These are phyloP conservation scores for Parapristionchus giblindavisi DNA, from an alignment of 2,888 invertebrate species.

Conservation along the genomic window DNA sequence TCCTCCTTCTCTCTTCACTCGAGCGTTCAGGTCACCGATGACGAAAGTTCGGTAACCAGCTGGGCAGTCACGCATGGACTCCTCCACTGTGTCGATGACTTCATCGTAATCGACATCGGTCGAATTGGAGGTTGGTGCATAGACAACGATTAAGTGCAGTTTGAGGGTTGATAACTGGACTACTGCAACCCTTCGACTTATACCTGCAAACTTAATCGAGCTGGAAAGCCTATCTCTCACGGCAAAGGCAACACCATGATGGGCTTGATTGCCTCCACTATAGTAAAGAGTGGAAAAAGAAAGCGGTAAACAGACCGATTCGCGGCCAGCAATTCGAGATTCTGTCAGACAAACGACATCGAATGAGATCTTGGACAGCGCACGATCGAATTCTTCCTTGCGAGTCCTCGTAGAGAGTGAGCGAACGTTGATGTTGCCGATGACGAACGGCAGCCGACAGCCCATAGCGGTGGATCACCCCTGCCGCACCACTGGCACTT, in stretches of 20 bases:
- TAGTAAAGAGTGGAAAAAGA: neutral
- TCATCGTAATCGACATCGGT: constrained; percentile 1
- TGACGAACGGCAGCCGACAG: neutral
- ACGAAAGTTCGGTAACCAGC: neutral
- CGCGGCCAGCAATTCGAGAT: neutral
- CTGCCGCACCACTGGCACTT: neutral
- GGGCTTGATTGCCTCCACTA: neutral
- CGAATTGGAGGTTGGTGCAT: neutral
- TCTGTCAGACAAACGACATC: constrained; percentile 10
- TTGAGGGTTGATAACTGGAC: neutral
- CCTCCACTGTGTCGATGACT: neutral
- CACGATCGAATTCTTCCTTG: constrained; percentile 13
- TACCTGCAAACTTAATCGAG: neutral
- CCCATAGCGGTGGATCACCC: neutral
- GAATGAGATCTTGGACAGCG: neutral
- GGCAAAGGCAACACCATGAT: constrained; percentile 17
- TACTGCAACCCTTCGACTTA: neutral
- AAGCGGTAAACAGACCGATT: neutral
- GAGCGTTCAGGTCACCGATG: constrained; percentile 1
- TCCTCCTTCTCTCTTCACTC: neutral
- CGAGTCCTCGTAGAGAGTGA: constrained; percentile 11
- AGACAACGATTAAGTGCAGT: neutral
- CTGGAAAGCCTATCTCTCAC: neutral
- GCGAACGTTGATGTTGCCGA: constrained; percentile 12
- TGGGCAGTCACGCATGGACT: neutral